These are phyloP conservation scores for Ia io DNA, from an alignment of 2,113 vertebrate genomes.

Conservation along the genomic window DNA sequence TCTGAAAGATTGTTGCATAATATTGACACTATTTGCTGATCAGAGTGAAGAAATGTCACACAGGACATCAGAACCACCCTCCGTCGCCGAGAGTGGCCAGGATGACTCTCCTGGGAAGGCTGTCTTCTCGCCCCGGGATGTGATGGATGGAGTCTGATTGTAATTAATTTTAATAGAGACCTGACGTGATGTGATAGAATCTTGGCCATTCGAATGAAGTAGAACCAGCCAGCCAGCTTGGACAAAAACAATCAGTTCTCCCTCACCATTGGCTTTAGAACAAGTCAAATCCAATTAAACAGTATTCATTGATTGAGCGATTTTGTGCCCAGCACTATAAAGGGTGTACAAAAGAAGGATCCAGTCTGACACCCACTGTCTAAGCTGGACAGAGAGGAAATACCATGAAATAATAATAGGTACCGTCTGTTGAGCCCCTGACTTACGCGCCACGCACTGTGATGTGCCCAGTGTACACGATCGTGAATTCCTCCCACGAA, in stretches of 20 bases:
- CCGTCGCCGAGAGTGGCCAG: neutral
- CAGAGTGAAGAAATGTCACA: neutral
- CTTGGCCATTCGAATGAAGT: neutral
- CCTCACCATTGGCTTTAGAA: neutral
- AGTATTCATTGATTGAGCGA: neutral
- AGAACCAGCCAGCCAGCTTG: neutral
- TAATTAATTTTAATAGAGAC: constrained; percentile 35
- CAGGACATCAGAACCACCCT: neutral
- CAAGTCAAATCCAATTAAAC: neutral
- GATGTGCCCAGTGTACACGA: neutral
- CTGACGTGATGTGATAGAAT: neutral
- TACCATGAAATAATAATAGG: neutral
- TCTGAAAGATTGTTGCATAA: neutral
- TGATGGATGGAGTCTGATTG: neutral
- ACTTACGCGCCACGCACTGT: rapidly evolving
- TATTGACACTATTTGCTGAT: neutral
- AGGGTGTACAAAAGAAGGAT: neutral
- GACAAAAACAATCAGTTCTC: neutral
- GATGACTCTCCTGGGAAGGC: neutral
- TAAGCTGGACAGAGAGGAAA: neutral
- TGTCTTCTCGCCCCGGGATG: neutral
- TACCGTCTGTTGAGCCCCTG: neutral
- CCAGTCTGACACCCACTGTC: neutral
- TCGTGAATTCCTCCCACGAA: neutral
- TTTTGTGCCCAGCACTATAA: neutral